A percentile compares a stretch with the other conserved stretches of the same genome.
Conservation (phyloP, 2,113 vertebrate species). For the Boulengeromyrus knoepffleri region DNA sequence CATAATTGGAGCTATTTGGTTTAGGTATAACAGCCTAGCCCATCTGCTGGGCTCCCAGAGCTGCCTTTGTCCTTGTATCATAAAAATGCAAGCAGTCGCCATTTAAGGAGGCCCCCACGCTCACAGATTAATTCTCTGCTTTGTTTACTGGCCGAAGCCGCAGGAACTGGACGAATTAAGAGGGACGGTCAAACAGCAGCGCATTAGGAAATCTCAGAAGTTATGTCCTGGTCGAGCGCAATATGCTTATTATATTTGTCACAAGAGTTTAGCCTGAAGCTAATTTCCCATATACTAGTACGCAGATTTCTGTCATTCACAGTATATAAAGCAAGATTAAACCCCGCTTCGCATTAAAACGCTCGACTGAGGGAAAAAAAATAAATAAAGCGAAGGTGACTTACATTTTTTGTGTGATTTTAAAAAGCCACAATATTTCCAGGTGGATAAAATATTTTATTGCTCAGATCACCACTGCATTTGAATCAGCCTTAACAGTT, state of each 20-base stretch:
- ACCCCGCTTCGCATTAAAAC: background rate
- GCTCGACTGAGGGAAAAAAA: background rate
- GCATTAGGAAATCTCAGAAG: background rate
- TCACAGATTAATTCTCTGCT: conserved; percentile 20
- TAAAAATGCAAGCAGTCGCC: background rate
- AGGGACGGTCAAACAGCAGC: background rate
- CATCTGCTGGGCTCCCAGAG: conserved; percentile 21
- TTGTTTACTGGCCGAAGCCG: conserved; percentile 22
- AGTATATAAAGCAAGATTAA: background rate
- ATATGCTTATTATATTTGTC: background rate
- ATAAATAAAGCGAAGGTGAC: background rate
- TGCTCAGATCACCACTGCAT: conserved; percentile 4
- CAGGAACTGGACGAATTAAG: background rate
- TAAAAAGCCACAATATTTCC: background rate
- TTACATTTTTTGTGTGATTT: background rate
- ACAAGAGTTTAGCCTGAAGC: background rate
- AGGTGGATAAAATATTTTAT: conserved; percentile 11
- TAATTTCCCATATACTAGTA: background rate
- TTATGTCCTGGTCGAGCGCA: background rate
- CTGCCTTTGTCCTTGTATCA: conserved; percentile 18
- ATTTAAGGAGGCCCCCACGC: background rate
- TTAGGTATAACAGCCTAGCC: conserved; percentile 23
- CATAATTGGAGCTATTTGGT: conserved; percentile 31
- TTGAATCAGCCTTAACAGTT: background rate
- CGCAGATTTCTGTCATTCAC: background rate